Conservation (phyloP, 35 echinoderm and acorn worm species). For the Lytechinus pictus region DNA sequence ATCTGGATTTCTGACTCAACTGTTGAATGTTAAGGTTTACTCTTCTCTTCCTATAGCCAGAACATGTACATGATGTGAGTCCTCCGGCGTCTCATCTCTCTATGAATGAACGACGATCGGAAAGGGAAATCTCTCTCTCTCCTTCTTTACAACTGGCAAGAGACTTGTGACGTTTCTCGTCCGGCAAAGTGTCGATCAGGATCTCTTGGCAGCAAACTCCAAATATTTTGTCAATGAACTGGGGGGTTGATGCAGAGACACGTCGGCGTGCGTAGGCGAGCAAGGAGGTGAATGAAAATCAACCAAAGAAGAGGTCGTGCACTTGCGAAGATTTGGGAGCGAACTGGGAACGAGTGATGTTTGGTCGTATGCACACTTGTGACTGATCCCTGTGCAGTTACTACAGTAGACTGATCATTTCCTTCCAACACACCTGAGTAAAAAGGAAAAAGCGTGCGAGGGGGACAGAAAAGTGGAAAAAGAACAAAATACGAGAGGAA, state of each 20-base stretch:
- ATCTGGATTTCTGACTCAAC: no score
- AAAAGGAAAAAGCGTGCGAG: not conserved
- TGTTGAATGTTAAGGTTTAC: not conserved
- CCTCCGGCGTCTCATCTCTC: not conserved
- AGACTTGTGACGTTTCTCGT: not conserved
- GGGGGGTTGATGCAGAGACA: not conserved
- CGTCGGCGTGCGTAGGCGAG: conserved; percentile 13
- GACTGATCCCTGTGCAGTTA: conserved; percentile 29
- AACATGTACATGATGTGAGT: not conserved
- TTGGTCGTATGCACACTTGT: not conserved
- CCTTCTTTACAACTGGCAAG: not conserved
- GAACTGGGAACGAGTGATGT: not conserved
- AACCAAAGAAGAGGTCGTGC: not conserved
- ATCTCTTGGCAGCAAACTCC: not conserved
- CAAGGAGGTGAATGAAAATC: not conserved
- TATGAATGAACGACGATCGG: not conserved
- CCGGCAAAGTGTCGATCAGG: not conserved
- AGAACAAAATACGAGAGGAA: not conserved
- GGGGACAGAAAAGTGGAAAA: not conserved
- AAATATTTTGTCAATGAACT: conserved; percentile 20
- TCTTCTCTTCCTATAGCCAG: not conserved
- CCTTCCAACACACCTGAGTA: conserved; percentile 14
- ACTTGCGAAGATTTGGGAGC: not conserved
- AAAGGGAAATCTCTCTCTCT: not conserved
- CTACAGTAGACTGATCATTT: conserved; percentile 24